phyloP scores from a whole-genome alignment of 2,113 vertebrate genomes.

The Diadophis punctatus region DNA sequence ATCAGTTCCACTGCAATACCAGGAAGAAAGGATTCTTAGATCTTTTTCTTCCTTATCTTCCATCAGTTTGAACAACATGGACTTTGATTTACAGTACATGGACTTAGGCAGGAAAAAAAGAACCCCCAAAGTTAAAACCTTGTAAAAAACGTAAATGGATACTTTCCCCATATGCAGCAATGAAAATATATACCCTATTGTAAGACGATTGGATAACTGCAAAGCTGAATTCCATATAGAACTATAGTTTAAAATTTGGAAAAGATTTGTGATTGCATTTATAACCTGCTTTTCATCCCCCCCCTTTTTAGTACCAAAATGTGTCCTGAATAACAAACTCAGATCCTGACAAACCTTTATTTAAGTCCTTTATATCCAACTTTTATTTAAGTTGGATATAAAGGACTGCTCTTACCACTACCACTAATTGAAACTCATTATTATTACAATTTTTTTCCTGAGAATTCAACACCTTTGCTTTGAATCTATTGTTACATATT shows the following conservation, averaged over 20 bases:
- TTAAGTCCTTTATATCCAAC: neutral
- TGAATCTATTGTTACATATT: neutral
- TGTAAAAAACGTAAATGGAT: neutral
- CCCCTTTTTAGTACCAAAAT: neutral
- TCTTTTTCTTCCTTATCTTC: neutral
- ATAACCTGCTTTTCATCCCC: neutral
- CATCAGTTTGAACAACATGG: neutral
- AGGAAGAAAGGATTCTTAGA: neutral
- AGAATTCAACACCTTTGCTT: neutral
- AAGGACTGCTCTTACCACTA: neutral
- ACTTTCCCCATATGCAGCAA: neutral
- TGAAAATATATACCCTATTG: neutral
- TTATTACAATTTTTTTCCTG: neutral
- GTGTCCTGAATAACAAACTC: neutral
- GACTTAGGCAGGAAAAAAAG: neutral
- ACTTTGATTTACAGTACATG: neutral
- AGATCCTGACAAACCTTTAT: neutral
- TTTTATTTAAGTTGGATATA: neutral
- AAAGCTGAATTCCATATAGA: neutral
- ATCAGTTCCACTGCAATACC: neutral
- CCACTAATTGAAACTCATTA: neutral
- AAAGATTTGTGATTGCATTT: neutral
- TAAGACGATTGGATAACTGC: neutral
- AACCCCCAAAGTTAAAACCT: neutral
- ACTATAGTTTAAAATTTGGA: neutral